A percentile compares a stretch with the other conserved stretches of the same genome.
Evolutionary conservation across 1,140 invertebrate species (phyloP).

Genomic region (Aphidius gifuensis): DNA sequence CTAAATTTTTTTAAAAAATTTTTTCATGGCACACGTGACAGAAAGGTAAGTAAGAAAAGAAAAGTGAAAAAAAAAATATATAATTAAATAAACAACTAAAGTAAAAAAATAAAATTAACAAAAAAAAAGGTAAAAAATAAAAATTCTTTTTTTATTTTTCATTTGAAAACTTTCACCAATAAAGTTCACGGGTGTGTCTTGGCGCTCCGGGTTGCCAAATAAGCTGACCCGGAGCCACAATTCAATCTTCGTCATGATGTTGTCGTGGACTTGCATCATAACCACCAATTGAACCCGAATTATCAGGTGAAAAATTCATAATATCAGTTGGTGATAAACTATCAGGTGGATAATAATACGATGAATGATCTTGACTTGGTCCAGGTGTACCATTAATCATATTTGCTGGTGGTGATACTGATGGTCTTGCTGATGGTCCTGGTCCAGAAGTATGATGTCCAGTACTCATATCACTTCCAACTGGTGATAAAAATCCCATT

Average conservation of each 20-base stretch:
- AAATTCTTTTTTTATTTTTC: constrained; percentile 6
- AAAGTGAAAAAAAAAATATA: too few relatives aligned
- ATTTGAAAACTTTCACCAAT: constrained; percentile 39
- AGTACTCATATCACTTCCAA: constrained; percentile 51
- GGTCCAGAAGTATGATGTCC: constrained; percentile 44
- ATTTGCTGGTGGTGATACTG: constrained; percentile 55
- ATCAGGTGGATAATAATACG: constrained; percentile 58
- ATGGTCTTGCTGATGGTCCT: constrained; percentile 53
- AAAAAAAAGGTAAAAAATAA: not conserved
- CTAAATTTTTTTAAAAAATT: too few relatives aligned
- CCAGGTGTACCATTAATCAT: constrained; percentile 56
- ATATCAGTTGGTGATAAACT: constrained; percentile 58
- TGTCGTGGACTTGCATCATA: constrained; percentile 60
- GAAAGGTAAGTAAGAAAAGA: too few relatives aligned
- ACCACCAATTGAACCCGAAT: constrained; percentile 52
- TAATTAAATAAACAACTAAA: too few relatives aligned
- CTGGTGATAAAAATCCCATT: constrained; percentile 60
- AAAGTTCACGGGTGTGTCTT: constrained; percentile 46
- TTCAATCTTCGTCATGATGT: constrained; percentile 63
- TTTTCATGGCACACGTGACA: too few relatives aligned
- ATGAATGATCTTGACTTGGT: constrained; percentile 54
- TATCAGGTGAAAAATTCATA: constrained; percentile 59
- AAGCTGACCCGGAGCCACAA: constrained; percentile 57
- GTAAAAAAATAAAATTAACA: too few relatives aligned
- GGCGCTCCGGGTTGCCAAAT: constrained; percentile 54